A percentile compares a stretch with the other conserved stretches of the same genome.
Conservation (phyloP, 1,140 invertebrate species). For the Geopemphigus sp. region DNA sequence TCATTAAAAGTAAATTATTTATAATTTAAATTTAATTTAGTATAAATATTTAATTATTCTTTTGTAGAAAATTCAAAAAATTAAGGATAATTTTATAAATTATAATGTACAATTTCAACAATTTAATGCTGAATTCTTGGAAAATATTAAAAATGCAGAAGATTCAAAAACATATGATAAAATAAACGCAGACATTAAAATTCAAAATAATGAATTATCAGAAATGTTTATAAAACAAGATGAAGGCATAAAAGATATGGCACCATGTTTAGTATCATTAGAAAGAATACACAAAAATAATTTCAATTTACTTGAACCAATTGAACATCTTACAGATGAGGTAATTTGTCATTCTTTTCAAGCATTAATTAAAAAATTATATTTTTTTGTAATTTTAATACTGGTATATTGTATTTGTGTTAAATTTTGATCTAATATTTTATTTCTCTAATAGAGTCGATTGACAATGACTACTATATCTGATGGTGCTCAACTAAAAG, state of each 20-base stretch:
- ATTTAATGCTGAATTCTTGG: slow-evolving; percentile 29
- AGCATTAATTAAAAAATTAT: background rate
- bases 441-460: slow-evolving; percentile 20
- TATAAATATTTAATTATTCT: background rate
- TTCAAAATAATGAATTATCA: slow-evolving; percentile 20
- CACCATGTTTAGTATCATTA: slow-evolving; percentile 24
- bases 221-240: slow-evolving; percentile 37
- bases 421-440: background rate
- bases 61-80: slow-evolving; percentile 34
- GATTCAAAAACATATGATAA: background rate
- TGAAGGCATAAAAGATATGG: slow-evolving; percentile 3
- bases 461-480: slow-evolving; percentile 10
- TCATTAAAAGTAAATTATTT: slow-evolving; percentile 29
- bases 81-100: slow-evolving; percentile 20
- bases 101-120: slow-evolving; percentile 3
- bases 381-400: no score
- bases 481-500: slow-evolving; percentile 12
- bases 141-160: slow-evolving; percentile 4
- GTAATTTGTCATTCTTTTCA: background rate
- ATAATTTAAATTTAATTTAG: background rate
- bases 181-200: slow-evolving; percentile 12
- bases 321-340: slow-evolving; percentile 33
- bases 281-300: slow-evolving; percentile 36
- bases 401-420: background rate
- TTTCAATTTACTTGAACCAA: slow-evolving; percentile 27